These are phyloP conservation scores for Encarsia formosa DNA, from an alignment of 2,888 invertebrate species.

Conservation along the genomic window DNA sequence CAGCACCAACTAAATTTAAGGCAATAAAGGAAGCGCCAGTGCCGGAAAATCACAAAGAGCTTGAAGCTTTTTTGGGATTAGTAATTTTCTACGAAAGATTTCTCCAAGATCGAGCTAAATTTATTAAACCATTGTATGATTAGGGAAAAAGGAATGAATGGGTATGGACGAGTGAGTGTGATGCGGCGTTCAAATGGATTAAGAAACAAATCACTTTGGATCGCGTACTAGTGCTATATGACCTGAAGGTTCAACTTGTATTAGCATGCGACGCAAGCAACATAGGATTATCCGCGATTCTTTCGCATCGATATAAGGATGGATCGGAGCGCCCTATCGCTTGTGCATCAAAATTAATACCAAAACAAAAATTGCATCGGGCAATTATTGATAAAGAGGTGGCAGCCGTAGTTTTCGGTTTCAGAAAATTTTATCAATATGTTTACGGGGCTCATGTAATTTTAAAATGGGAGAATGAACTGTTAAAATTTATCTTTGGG, in stretches of 20 bases:
- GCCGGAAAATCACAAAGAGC: constrained; percentile 9
- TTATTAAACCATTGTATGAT: constrained; percentile 30
- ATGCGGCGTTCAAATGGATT: background rate
- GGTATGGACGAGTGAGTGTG: background rate
- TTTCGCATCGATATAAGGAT: no score
- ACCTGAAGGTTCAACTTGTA: background rate
- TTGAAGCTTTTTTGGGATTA: constrained; percentile 34
- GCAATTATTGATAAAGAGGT: constrained; percentile 18
- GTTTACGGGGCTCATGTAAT: no score
- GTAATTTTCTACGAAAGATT: no score
- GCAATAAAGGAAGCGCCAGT: constrained; percentile 15
- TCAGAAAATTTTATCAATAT: no score
- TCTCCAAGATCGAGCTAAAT: no score
- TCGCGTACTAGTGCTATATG: background rate
- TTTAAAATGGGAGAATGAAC: constrained; percentile 14
- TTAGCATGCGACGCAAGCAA: background rate
- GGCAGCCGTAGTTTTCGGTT: no score
- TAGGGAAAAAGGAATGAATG: constrained; percentile 32
- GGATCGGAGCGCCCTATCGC: constrained; percentile 15
- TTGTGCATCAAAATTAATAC: constrained; percentile 14
- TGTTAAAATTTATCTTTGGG: constrained; percentile 7
- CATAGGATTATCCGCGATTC: no score
- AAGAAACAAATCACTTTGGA: background rate
- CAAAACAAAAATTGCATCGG: constrained; percentile 7
- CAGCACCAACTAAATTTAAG: constrained; percentile 13